Percentiles rank a stretch among this genome's conserved stretches.
Conservation (phyloP, 2,113 vertebrate genomes). For the Muscicapa adusta region DNA sequence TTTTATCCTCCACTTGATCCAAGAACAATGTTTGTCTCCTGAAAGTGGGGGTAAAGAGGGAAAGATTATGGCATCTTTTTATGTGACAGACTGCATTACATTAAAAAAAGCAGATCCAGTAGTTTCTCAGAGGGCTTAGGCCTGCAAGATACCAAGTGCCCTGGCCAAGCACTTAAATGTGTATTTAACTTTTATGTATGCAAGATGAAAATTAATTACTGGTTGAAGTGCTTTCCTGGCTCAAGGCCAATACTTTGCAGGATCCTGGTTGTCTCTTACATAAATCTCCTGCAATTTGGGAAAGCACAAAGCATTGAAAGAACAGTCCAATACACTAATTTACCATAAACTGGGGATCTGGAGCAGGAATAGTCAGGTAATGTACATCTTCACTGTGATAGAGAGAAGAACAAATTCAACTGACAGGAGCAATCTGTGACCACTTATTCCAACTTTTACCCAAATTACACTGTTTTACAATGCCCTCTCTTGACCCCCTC, state of each 20-base stretch:
- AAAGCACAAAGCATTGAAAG: background rate
- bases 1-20: background rate
- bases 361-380: background rate
- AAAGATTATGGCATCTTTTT: constrained; percentile 38
- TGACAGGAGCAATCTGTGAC: background rate
- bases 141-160: background rate
- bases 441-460: background rate
- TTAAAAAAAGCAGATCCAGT: background rate
- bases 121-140: constrained; percentile 16
- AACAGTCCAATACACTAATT: background rate
- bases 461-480: background rate
- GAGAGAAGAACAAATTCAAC: constrained; percentile 5
- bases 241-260: constrained; percentile 10
- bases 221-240: constrained; percentile 56
- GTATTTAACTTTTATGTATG: constrained; percentile 48
- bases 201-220: constrained; percentile 53
- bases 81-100: constrained; percentile 17
- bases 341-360: background rate
- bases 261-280: background rate
- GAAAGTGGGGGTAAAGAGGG: background rate
- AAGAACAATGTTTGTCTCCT: constrained; percentile 39
- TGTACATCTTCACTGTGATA: background rate
- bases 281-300: background rate
- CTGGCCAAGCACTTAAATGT: constrained; percentile 23
- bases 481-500: background rate